Base-by-base conservation (phyloP, 64 coral and sea anemone species). In the Platygyra sinensis region DNA sequence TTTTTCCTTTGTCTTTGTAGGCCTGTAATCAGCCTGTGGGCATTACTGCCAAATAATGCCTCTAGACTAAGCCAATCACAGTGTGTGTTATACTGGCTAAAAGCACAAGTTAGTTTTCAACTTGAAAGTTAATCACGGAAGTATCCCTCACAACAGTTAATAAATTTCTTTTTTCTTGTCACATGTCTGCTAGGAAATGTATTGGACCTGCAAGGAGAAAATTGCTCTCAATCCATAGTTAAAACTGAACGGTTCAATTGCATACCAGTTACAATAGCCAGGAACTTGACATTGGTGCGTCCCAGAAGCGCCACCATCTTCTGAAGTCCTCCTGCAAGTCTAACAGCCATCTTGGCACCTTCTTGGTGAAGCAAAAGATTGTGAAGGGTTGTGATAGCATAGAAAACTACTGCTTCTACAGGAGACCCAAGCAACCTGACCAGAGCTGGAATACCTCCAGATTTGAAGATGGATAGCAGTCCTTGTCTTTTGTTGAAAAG, bases 231-330 rank as follows among this genome's bases (percentile, higher is more conserved):
- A 49, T 4, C 25, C 31, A 5, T 39, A 69, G 16, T 39, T 67
- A 16, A 17, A 54, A 83, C 15, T 13, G 5, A 55, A 6, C 63
- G 60, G 76, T 76, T 29, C 18, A n/a, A 22, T 18, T 65, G 12
- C n/a, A 31, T 89, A 99, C 97, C 97, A 91, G 97, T 99, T 16
- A 99, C 97, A 94, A 99, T 99, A 27, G 97, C 97, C 84, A 99
- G 73, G 72, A 99, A 99, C 74, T 99, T 99, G 64, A 99, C 97
- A 52, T 99, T 99, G n/a, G 94, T 87, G 52, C 97, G 91, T 31
- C 91, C 88, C 86, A 99, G 79, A 5, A 99, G 89, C n/a, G 97
- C 97, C 54, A 99, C 97, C 97, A 99, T 99, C 52, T 99, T 99
- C 79, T 99, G 97, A 54, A 99, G 78, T 22, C 97, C 97, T 77